Conservation (phyloP, 2,888 invertebrate genomes). For the Polia nebulosa region DNA sequence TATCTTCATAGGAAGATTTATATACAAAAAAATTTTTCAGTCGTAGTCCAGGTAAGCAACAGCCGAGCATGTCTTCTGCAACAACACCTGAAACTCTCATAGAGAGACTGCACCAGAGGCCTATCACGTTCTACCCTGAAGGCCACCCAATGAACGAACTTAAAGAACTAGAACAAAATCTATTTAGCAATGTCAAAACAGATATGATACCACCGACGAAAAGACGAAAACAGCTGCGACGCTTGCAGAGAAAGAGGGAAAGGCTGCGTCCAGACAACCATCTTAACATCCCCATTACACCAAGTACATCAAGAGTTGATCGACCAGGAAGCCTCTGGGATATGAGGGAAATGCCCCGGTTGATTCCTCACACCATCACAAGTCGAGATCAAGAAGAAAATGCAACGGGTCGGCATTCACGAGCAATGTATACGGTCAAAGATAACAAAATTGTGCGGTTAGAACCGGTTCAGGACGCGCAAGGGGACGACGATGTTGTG, state of each 20-base stretch:
- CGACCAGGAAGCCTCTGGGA: slow-evolving; percentile 86
- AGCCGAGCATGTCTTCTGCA: slow-evolving; percentile 70
- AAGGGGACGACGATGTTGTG: slow-evolving; percentile 77
- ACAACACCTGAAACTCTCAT: slow-evolving; percentile 66
- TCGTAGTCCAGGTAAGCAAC: slow-evolving; percentile 50
- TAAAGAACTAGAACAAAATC: slow-evolving; percentile 85
- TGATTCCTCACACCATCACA: slow-evolving; percentile 60
- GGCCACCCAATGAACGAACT: slow-evolving; percentile 90
- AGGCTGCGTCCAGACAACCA: slow-evolving; percentile 75
- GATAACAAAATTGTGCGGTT: slow-evolving; percentile 88
- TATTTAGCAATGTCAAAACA: slow-evolving; percentile 86
- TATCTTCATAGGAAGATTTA: neutral
- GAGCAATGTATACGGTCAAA: slow-evolving; percentile 88
- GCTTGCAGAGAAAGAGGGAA: slow-evolving; percentile 85
- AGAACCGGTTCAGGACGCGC: slow-evolving; percentile 70
- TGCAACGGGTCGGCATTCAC: slow-evolving; percentile 78
- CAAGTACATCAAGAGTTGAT: slow-evolving; percentile 64
- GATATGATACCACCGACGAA: slow-evolving; percentile 84
- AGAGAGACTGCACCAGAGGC: slow-evolving; percentile 68
- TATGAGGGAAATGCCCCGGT: slow-evolving; percentile 75
- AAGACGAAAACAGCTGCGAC: slow-evolving; percentile 85
- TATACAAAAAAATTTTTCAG: slow-evolving; percentile 34
- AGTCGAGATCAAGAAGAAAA: slow-evolving; percentile 55
- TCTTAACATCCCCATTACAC: slow-evolving; percentile 57
- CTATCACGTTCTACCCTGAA: slow-evolving; percentile 78